Base-by-base conservation (phyloP, 2,113 vertebrate genomes). In the Syngnathus scovelli region DNA sequence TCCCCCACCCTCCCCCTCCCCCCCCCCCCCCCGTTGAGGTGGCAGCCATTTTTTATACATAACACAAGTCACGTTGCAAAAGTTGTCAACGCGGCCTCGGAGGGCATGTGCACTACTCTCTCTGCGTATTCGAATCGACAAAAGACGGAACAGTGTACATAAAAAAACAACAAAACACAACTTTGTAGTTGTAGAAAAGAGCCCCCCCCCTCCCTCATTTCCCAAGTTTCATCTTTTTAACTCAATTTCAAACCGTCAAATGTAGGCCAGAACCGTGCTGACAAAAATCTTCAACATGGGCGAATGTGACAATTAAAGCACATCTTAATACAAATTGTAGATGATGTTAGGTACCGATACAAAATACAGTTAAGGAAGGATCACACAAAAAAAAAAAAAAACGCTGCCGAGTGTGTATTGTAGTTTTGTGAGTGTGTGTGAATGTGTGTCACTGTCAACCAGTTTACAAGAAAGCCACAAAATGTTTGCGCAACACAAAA, bases 101-200 rank as follows among this genome's bases (percentile, higher is more conserved):
- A 82, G 82, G 84, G 76, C 74, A 66, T 70, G 77, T 82, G 76
- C 80, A 72, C 79, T 76, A 81, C 72, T 86, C 76, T 41, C 41
- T 78, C 83, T 81, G 73, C 77, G 62, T 79, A 80, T 89, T 89
- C 83, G 83, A 86, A 87, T 80, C 81, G 81, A 89, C 86, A 58
- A 58, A 51, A 58, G 61, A 23, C 21, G 6, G 39, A 44, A 86
- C 11, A 74, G 79, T 74, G 73, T 79, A 88, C 85, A 78, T 69
- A 75, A 84, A 33, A 33, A 83, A 67, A 61, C 67, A 67, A 79
- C 63, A 68, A 71, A 73, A 76, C 75, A 89, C 75, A 74, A 74
- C 73, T 83, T 51, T 75, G 78, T 60, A 78, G 72, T 79, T 77
- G 75, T 79, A 85, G 78, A 82, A 81, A 83, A 80, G 74, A 75